phyloP scores from a whole-genome alignment of 2,113 vertebrate species.

The Coptodon bakossiorum region DNA sequence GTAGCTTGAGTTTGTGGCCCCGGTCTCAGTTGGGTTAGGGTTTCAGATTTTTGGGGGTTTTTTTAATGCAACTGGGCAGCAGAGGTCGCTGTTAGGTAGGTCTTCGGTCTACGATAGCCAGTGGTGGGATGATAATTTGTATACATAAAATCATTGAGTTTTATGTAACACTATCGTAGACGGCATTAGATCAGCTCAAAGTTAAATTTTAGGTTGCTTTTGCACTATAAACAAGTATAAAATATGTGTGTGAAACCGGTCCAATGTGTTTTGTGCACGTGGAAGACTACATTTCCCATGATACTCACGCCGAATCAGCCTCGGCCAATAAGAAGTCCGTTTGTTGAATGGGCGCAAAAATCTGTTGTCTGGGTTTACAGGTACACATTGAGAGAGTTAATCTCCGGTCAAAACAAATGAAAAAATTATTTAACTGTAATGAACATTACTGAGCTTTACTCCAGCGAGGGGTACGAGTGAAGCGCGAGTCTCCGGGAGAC shows the following conservation, averaged over 20 bases:
- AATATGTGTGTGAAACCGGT: neutral
- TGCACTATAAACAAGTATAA: neutral
- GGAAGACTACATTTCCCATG: conserved; percentile 46
- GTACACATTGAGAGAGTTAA: too few relatives aligned
- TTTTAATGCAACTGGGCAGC: neutral
- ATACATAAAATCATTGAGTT: neutral
- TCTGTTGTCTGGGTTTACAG: neutral
- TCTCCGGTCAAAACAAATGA: neutral
- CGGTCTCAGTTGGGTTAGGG: neutral
- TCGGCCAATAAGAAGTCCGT: conserved; percentile 17
- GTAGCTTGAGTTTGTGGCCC: neutral
- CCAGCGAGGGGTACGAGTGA: neutral
- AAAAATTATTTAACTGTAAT: neutral
- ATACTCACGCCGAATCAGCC: neutral
- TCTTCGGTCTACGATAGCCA: neutral
- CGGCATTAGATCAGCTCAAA: neutral
- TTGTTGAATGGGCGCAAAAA: conserved; percentile 45
- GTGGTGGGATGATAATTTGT: neutral
- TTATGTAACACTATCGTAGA: neutral
- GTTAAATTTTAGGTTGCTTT: neutral
- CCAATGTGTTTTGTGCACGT: accelerated
- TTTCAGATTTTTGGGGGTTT: accelerated
- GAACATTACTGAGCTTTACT: neutral
- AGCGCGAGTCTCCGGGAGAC: neutral
- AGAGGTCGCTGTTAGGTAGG: neutral